Conservation (phyloP, 2,888 invertebrate species). For the Eurytoma californica region DNA sequence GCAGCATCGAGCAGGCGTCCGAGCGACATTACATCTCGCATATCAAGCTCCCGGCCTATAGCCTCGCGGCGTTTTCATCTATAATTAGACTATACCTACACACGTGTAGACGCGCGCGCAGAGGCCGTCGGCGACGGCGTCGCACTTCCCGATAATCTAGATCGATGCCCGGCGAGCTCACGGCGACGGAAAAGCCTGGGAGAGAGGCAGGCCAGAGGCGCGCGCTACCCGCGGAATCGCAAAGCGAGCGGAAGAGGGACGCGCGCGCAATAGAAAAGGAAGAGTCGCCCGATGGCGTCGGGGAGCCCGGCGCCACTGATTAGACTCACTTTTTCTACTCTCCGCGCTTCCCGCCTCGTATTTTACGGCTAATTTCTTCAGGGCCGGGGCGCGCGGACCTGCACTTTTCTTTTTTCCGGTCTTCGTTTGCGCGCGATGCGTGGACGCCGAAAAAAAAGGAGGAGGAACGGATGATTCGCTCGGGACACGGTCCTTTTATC, state of each 20-base stretch:
- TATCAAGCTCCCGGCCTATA: background rate
- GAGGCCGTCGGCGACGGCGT: background rate
- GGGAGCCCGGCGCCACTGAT: constrained; percentile 39
- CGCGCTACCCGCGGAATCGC: background rate
- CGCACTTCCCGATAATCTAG: constrained; percentile 39
- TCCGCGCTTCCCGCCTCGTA: background rate
- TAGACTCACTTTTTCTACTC: constrained; percentile 45
- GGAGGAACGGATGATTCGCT: too few relatives aligned
- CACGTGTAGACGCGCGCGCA: background rate
- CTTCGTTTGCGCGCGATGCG: background rate
- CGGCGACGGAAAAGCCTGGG: background rate
- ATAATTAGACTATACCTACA: constrained; percentile 15
- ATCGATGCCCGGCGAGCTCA: constrained; percentile 8
- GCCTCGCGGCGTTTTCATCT: constrained; percentile 10
- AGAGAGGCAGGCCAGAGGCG: background rate
- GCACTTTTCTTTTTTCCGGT: background rate
- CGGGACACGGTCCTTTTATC: background rate
- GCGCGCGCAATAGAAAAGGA: constrained; percentile 3
- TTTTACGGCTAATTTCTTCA: constrained; percentile 45
- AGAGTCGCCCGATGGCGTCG: background rate
- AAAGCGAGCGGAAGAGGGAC: background rate
- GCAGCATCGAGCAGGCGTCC: background rate
- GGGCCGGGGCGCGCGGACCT: background rate
- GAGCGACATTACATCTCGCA: background rate
- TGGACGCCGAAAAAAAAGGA: too few relatives aligned